A percentile compares a stretch with the other conserved stretches of the same genome.
phyloP scores from a whole-genome alignment of 2,888 invertebrate species.

The Isoperla grammatica region DNA sequence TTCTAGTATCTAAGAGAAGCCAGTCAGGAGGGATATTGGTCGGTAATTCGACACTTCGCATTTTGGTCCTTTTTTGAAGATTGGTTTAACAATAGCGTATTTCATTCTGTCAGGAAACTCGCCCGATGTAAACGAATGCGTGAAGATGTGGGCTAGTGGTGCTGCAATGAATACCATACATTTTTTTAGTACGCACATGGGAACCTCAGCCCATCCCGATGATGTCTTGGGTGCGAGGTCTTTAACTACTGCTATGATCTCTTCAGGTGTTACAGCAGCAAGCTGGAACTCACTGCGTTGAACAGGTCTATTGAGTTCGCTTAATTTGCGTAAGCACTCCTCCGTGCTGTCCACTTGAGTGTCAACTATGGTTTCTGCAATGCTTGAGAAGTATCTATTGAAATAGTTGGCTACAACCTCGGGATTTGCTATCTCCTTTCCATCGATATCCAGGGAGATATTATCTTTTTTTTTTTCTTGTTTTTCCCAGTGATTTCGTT shows the following conservation, averaged over 20 bases:
- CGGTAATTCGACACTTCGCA: background rate
- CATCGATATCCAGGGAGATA: background rate
- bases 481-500: background rate
- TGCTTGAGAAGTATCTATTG: background rate
- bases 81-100: background rate
- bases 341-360: background rate
- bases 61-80: conserved; percentile 1
- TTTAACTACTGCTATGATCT: background rate
- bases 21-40: background rate
- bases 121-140: background rate
- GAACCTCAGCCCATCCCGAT: conserved; percentile 5
- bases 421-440: background rate
- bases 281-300: background rate
- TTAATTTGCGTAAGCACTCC: background rate
- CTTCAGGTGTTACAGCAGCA: background rate
- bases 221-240: background rate
- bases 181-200: conserved; percentile 1
- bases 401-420: background rate
- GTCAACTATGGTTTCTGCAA: conserved; percentile 2
- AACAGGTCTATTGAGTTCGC: background rate
- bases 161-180: background rate
- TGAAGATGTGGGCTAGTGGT: conserved; percentile 2
- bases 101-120: background rate
- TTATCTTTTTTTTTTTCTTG: background rate
- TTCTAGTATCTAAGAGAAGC: background rate